Evolutionary conservation across 30 jellyfish, hydroid and myxozoan species (phyloP).

Genomic region (Chrysaora quinquecirrha): DNA sequence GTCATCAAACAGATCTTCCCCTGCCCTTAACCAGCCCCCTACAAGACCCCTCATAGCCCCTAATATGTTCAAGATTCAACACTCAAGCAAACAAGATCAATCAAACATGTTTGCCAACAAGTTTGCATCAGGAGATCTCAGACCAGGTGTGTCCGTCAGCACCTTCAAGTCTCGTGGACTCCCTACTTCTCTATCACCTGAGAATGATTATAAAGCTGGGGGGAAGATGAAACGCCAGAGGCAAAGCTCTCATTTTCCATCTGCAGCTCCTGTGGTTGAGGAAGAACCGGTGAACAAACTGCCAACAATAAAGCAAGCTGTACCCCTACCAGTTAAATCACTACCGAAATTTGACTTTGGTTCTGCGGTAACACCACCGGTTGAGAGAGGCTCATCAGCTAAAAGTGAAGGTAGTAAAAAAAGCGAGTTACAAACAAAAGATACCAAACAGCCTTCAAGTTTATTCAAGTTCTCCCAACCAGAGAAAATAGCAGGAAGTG

Average conservation of each 20-base stretch:
- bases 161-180: slow-evolving; percentile 68
- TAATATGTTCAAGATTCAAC: slow-evolving; percentile 21
- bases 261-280: slow-evolving; percentile 7
- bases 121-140: slow-evolving; percentile 24
- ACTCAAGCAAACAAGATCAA: slow-evolving; percentile 5
- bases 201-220: slow-evolving; percentile 31
- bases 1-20: slow-evolving; percentile 1
- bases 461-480: slow-evolving; percentile 54
- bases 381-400: not conserved
- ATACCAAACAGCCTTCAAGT: not conserved
- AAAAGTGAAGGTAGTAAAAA: slow-evolving; percentile 9
- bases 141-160: slow-evolving; percentile 61
- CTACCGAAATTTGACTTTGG: slow-evolving; percentile 71
- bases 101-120: slow-evolving; percentile 9
- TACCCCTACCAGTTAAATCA: slow-evolving; percentile 60
- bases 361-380: not conserved
- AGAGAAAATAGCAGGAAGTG: slow-evolving; percentile 10
- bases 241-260: slow-evolving; percentile 49
- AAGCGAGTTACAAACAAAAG: not conserved
- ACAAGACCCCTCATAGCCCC: slow-evolving; percentile 18
- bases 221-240: slow-evolving; percentile 84
- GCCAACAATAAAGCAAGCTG: slow-evolving; percentile 53
- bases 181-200: slow-evolving; percentile 70
- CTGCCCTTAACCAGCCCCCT: slow-evolving; percentile 30
- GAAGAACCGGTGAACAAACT: slow-evolving; percentile 52